These are phyloP conservation scores for Rhodophaea formosa DNA, from an alignment of 2,888 invertebrate genomes.

Conservation along the genomic window DNA sequence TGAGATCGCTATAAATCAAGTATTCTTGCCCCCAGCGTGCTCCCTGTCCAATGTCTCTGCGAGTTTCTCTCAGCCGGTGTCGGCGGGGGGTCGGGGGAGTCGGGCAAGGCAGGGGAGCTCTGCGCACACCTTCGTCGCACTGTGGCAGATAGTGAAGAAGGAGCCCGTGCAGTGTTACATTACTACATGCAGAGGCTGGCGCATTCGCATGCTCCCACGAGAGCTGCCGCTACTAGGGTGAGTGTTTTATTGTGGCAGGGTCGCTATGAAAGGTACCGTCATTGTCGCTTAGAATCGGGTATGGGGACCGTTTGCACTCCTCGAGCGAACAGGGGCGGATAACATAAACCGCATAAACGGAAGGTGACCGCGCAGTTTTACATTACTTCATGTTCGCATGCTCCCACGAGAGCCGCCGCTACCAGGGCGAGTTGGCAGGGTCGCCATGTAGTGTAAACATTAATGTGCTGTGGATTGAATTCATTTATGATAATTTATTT, in stretches of 20 bases:
- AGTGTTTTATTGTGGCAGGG: constrained; percentile 27
- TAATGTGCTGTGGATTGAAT: no score
- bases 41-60: constrained; percentile 98
- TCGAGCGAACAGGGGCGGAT: no score
- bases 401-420: constrained; percentile 79
- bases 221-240: constrained; percentile 88
- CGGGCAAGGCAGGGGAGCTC: constrained; percentile 84
- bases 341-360: no score
- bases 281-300: no score
- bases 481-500: no score
- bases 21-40: constrained; percentile 78
- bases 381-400: no score
- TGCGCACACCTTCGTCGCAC: constrained; percentile 80
- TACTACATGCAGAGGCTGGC: constrained; percentile 93
- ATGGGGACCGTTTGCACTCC: no score
- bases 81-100: constrained; percentile 56
- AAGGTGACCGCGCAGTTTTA: no score
- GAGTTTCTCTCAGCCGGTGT: constrained; percentile 91
- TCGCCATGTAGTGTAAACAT: constrained; percentile 79
- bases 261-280: no score
- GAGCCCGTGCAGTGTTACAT: constrained; percentile 92
- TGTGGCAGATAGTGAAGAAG: constrained; percentile 71
- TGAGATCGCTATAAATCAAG: no score
- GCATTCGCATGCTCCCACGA: constrained; percentile 88
- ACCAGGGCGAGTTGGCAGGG: constrained; percentile 71